A percentile compares a stretch with the other conserved stretches of the same genome.
phyloP scores from a whole-genome alignment of 2,113 vertebrate genomes.

The Rhinoptilus africanus region DNA sequence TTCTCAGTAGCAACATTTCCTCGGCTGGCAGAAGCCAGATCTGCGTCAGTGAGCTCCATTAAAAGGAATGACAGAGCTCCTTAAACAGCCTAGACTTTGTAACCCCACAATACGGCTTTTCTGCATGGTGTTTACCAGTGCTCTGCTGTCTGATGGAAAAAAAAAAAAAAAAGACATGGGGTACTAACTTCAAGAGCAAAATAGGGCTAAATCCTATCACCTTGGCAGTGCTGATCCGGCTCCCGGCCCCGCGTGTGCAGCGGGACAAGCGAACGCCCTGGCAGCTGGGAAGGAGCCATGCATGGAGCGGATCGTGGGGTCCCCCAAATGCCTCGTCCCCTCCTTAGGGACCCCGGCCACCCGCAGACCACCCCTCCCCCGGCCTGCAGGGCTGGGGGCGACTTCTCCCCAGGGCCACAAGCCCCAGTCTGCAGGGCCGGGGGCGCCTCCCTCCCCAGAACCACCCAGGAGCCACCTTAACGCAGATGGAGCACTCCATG shows the following conservation, averaged over 20 bases:
- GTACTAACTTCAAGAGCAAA: constrained; percentile 48
- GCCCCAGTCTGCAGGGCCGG: background rate
- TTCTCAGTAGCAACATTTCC: constrained; percentile 65
- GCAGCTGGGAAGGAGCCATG: background rate
- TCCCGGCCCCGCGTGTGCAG: background rate
- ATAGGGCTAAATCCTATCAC: constrained; percentile 26
- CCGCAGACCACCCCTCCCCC: background rate
- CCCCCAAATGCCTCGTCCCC: background rate
- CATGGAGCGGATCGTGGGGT: background rate
- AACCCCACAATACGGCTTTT: constrained; percentile 67
- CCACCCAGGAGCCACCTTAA: constrained; percentile 62
- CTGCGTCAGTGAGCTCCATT: constrained; percentile 64
- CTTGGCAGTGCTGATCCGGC: background rate
- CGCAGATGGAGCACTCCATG: constrained; percentile 10
- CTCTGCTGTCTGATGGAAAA: constrained; percentile 52
- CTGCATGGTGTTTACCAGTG: constrained; percentile 57
- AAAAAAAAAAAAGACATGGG: background rate
- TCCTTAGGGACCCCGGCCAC: rapidly evolving
- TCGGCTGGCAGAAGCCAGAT: constrained; percentile 64
- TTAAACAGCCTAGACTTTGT: constrained; percentile 67
- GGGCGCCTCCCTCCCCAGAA: background rate
- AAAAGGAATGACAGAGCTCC: constrained; percentile 66
- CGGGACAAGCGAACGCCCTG: background rate
- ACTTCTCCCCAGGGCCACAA: background rate
- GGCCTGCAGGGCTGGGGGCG: background rate